Conservation (phyloP, 2,797 vertebrate genomes). For the Phalloptychus januarius region DNA sequence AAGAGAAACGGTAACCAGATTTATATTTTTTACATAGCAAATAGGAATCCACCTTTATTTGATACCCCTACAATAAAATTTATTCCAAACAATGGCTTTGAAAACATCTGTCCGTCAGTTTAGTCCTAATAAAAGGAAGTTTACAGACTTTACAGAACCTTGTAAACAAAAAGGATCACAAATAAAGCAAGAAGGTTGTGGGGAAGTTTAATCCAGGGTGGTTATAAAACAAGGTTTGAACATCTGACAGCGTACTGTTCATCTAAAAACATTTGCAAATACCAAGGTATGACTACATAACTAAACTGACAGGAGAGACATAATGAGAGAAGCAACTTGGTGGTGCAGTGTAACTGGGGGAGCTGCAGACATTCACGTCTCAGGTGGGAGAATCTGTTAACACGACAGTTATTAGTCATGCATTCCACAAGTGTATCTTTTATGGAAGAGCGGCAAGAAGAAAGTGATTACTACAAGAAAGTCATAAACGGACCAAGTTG, state of each 20-base stretch:
- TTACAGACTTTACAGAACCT: background rate
- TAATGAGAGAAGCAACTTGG: background rate
- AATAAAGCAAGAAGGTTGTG: background rate
- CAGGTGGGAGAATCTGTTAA: background rate
- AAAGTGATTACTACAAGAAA: background rate
- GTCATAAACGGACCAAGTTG: background rate
- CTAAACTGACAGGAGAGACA: background rate
- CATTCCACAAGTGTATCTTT: background rate
- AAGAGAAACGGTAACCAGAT: background rate
- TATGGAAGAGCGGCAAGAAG: background rate
- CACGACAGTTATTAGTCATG: background rate
- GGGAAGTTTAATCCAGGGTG: background rate
- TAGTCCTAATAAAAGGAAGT: background rate
- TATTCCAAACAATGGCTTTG: background rate
- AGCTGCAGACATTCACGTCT: background rate
- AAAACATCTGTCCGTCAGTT: background rate
- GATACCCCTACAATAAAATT: background rate
- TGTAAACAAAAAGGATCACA: background rate
- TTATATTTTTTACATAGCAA: background rate
- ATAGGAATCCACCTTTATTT: background rate
- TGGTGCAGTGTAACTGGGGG: background rate
- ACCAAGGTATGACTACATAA: background rate
- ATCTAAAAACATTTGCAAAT: background rate
- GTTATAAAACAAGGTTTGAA: background rate
- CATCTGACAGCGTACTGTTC: background rate